These are phyloP conservation scores for Eugnorisma glareosa DNA, from an alignment of 2,888 invertebrate species.

Conservation along the genomic window DNA sequence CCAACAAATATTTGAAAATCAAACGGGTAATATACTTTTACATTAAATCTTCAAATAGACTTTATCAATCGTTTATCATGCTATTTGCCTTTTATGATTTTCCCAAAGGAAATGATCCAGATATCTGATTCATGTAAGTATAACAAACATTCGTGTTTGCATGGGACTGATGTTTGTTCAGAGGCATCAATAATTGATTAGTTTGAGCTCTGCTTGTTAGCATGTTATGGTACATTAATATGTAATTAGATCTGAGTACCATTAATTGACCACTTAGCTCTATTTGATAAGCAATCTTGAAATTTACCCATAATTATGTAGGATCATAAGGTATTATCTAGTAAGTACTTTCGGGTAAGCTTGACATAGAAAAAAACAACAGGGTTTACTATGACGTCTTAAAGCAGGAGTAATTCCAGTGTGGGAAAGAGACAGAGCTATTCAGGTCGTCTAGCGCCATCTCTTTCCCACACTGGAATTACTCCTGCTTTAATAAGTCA, in stretches of 20 bases:
- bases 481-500: too few species aligned
- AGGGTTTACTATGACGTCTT: too few species aligned
- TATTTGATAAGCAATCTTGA: constrained; percentile 2
- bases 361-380: not conserved
- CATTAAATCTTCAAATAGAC: not conserved
- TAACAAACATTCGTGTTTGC: constrained; percentile 44
- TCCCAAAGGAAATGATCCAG: constrained; percentile 9
- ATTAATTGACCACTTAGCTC: constrained; percentile 28
- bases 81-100: constrained; percentile 18
- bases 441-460: too few species aligned
- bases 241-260: constrained; percentile 18
- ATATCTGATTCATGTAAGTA: constrained; percentile 33
- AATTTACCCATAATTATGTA: not conserved
- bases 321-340: not conserved
- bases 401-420: too few species aligned
- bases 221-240: constrained; percentile 24
- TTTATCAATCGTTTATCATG: not conserved
- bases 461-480: too few species aligned
- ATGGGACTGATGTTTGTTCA: constrained; percentile 25
- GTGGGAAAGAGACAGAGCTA: too few species aligned
- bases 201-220: constrained; percentile 39
- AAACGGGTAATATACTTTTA: not conserved
- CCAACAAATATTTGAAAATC: not conserved
- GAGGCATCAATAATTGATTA: constrained; percentile 48
- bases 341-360: too few species aligned